Conservation (phyloP, 2,113 vertebrate species). For the Ochotona princeps region DNA sequence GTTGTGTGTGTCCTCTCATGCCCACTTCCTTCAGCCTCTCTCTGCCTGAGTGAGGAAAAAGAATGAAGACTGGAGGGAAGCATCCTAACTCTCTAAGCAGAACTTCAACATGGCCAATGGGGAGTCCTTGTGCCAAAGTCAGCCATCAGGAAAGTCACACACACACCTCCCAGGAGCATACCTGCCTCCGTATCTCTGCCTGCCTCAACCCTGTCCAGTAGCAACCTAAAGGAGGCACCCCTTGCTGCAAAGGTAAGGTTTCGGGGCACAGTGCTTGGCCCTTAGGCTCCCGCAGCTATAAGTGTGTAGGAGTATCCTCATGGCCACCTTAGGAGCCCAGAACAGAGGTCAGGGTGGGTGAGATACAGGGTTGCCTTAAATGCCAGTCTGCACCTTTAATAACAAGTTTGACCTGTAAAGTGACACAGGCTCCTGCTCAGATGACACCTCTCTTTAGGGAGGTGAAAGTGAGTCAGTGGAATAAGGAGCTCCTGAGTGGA, state of each 20-base stretch:
- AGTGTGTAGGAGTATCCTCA: neutral
- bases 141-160: neutral
- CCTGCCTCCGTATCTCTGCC: neutral
- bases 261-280: neutral
- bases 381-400: neutral
- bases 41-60: neutral
- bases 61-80: neutral
- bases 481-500: neutral
- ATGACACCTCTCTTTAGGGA: neutral
- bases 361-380: neutral
- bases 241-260: neutral
- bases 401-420: slow-evolving; percentile 6
- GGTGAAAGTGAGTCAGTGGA: neutral
- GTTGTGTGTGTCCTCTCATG: neutral
- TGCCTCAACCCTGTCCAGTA: neutral
- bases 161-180: neutral
- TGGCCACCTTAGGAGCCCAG: rapidly evolving
- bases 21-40: neutral
- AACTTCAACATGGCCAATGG: neutral
- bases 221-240: neutral
- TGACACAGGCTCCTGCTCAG: neutral
- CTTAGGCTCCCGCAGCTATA: neutral
- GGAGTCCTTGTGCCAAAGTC: neutral
- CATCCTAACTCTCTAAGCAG: neutral
- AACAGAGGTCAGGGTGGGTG: neutral